These are phyloP conservation scores for Dascyllus trimaculatus DNA, from an alignment of 2,113 vertebrate genomes.

Conservation along the genomic window DNA sequence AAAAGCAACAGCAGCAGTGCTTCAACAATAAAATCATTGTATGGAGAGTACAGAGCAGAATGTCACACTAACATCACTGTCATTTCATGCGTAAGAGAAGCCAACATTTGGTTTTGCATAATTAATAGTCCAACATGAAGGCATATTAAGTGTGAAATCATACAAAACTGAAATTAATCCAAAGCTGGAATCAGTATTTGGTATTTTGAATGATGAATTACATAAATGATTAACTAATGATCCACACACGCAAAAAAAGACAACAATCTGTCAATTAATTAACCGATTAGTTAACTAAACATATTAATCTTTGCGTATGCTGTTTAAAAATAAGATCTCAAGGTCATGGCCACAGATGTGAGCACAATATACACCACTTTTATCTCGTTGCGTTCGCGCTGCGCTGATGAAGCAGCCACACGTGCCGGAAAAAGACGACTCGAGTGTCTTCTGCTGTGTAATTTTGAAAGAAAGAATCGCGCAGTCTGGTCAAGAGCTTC, in stretches of 20 bases:
- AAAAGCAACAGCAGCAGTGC: conserved; percentile 25
- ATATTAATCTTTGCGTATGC: background rate
- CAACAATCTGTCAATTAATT: background rate
- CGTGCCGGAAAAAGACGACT: background rate
- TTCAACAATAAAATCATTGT: conserved; percentile 21
- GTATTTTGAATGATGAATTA: conserved; percentile 10
- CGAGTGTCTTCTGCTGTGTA: background rate
- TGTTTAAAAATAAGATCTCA: background rate
- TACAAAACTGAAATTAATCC: background rate
- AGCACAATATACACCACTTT: background rate
- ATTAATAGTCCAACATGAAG: background rate
- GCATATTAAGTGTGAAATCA: background rate
- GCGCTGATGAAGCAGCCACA: background rate
- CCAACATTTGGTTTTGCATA: background rate
- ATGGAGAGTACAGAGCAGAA: conserved; percentile 17
- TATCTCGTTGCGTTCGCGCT: no score
- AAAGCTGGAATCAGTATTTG: background rate
- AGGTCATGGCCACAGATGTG: background rate
- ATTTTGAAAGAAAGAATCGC: background rate
- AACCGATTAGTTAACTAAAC: background rate
- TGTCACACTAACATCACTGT: conserved; percentile 19
- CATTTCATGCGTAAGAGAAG: background rate
- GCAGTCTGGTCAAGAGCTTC: background rate
- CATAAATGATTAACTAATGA: background rate
- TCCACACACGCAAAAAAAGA: background rate